Percentiles rank a stretch among this genome's conserved stretches.
Conservation (phyloP, 1,140 invertebrate genomes). For the Drosophila albomicans region DNA sequence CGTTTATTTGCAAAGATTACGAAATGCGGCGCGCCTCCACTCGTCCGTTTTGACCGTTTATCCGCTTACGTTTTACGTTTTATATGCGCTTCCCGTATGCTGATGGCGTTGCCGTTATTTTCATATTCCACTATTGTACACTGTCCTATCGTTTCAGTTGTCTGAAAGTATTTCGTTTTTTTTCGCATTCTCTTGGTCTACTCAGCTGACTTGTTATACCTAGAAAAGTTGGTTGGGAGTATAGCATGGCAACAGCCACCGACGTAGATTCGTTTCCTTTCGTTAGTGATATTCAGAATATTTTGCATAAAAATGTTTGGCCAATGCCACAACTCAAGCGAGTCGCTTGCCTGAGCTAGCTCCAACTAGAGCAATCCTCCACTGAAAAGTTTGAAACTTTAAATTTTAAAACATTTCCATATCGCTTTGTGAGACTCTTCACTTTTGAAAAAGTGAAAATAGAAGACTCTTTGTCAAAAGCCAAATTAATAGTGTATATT, state of each 20-base stretch:
- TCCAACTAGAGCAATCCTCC: slow-evolving; percentile 4
- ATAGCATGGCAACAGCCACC: slow-evolving; percentile 36
- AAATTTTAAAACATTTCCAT: slow-evolving; percentile 73
- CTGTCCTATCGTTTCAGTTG: slow-evolving; percentile 12
- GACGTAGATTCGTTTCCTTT: neutral
- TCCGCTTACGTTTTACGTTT: slow-evolving; percentile 76
- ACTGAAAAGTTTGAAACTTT: slow-evolving; percentile 18
- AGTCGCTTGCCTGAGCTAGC: slow-evolving; percentile 42
- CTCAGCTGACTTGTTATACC: slow-evolving; percentile 76
- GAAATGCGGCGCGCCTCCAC: slow-evolving; percentile 60
- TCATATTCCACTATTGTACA: slow-evolving; percentile 13
- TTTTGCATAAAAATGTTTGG: slow-evolving; percentile 81
- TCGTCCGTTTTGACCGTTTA: slow-evolving; percentile 31
- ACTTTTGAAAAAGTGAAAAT: too few relatives aligned
- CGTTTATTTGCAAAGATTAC: slow-evolving; percentile 82
- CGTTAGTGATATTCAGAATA: slow-evolving; percentile 78
- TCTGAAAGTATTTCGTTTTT: slow-evolving; percentile 14
- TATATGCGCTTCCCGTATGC: slow-evolving; percentile 72
- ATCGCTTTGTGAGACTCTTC: too few relatives aligned
- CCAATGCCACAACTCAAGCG: slow-evolving; percentile 46
- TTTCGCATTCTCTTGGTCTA: slow-evolving; percentile 17
- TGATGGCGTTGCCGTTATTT: slow-evolving; percentile 24
- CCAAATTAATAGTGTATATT: too few relatives aligned
- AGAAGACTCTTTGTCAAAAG: too few relatives aligned
- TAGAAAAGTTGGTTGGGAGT: slow-evolving; percentile 79